These are phyloP conservation scores for Melolontha melolontha DNA, from an alignment of 2,888 invertebrate genomes.

Conservation along the genomic window DNA sequence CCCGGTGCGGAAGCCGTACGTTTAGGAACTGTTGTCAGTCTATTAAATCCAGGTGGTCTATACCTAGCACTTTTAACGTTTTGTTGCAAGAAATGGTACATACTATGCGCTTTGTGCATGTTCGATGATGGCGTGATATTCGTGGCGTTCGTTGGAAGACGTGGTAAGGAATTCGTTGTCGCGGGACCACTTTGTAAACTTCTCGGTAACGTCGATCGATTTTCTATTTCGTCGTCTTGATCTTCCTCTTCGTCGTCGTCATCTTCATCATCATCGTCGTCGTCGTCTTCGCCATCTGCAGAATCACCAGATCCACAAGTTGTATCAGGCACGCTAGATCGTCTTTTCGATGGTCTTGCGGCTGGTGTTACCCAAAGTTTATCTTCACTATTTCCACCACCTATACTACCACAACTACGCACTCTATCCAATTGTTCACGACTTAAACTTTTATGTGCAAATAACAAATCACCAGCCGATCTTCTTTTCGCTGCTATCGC, in stretches of 20 bases:
- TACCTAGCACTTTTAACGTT: constrained; percentile 89
- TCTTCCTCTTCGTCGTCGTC: constrained; percentile 68
- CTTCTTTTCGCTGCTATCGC: constrained; percentile 81
- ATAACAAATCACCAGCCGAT: constrained; percentile 86
- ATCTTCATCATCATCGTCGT: constrained; percentile 68
- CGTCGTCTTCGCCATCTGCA: constrained; percentile 69
- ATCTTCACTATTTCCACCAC: constrained; percentile 74
- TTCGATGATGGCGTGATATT: constrained; percentile 48
- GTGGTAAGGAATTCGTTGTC: constrained; percentile 82
- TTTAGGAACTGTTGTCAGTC: constrained; percentile 73
- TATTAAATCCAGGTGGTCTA: constrained; percentile 84
- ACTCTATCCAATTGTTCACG: constrained; percentile 80
- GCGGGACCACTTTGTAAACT: constrained; percentile 72
- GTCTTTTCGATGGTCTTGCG: constrained; percentile 60
- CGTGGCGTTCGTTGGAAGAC: constrained; percentile 73
- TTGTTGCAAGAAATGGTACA: constrained; percentile 71
- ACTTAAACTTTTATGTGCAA: constrained; percentile 83
- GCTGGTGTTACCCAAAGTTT: constrained; percentile 63
- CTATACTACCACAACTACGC: constrained; percentile 86
- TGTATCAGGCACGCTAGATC: constrained; percentile 72
- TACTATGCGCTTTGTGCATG: constrained; percentile 75
- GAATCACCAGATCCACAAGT: constrained; percentile 66
- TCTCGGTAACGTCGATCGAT: constrained; percentile 73
- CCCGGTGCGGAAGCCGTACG: constrained; percentile 82
- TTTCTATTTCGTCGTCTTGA: constrained; percentile 59